Conservation (phyloP, 2,113 vertebrate genomes). For the Otocyon megalotis region DNA sequence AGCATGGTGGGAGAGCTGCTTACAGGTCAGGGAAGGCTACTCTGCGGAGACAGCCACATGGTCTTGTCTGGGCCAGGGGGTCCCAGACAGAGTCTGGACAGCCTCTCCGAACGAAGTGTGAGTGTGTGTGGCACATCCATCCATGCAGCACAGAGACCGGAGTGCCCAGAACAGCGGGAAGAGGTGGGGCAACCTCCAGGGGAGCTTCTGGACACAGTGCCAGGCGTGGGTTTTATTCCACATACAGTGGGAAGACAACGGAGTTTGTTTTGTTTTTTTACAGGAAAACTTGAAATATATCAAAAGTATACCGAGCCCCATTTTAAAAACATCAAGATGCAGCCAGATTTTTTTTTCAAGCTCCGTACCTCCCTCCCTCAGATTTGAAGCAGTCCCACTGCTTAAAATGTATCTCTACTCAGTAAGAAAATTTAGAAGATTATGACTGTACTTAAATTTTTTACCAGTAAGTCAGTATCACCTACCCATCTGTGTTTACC, state of each 20-base stretch:
- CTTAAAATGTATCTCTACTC: neutral
- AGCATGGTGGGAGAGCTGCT: accelerated
- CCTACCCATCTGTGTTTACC: neutral
- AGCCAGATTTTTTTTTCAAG: neutral
- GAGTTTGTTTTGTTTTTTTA: neutral
- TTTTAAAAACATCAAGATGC: neutral
- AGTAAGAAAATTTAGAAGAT: neutral
- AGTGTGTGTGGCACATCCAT: accelerated
- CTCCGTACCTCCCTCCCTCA: too few relatives aligned
- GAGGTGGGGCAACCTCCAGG: neutral
- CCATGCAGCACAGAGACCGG: accelerated
- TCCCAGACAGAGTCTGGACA: neutral
- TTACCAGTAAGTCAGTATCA: neutral
- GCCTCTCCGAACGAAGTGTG: neutral
- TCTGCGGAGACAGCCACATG: accelerated
- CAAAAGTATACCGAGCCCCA: neutral
- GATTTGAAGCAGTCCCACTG: neutral
- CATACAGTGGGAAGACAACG: neutral
- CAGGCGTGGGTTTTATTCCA: neutral
- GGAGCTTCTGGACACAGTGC: neutral
- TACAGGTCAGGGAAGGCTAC: neutral
- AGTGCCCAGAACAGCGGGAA: neutral
- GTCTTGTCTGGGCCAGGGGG: neutral
- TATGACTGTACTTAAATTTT: neutral
- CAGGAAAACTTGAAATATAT: neutral